Conservation (phyloP, 2,113 vertebrate species). For the Chaenogobius annularis region DNA sequence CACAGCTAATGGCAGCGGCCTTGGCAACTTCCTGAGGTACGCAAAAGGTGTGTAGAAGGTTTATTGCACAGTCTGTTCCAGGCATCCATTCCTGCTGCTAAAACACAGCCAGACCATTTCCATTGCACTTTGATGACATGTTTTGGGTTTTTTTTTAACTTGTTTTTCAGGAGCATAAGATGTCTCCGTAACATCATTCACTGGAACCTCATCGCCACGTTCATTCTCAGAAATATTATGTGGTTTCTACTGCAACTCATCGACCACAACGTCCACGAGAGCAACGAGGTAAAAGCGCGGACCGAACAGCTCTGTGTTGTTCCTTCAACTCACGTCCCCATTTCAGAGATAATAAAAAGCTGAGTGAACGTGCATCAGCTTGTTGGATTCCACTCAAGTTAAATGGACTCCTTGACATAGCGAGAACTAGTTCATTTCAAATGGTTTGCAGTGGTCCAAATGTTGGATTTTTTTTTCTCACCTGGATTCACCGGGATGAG, state of each 20-base stretch:
- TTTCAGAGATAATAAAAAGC: background rate
- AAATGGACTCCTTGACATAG: background rate
- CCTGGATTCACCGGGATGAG: no score
- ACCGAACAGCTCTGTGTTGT: background rate
- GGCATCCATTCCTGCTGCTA: no score
- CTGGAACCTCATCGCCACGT: slow-evolving; percentile 97
- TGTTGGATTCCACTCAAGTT: background rate
- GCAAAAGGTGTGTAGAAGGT: no score
- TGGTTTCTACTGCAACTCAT: slow-evolving; percentile 97
- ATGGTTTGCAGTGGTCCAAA: no score
- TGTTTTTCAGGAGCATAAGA: slow-evolving; percentile 86
- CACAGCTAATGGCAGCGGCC: no score
- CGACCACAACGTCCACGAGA: slow-evolving; percentile 93
- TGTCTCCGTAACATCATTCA: slow-evolving; percentile 97
- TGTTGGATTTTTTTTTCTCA: no score
- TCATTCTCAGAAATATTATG: slow-evolving; percentile 92
- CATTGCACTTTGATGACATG: background rate
- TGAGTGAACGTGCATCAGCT: background rate
- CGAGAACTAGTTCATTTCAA: no score
- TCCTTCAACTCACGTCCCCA: background rate
- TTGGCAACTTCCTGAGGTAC: no score
- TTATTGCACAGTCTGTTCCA: no score
- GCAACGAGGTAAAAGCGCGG: slow-evolving; percentile 84
- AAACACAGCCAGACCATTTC: background rate
- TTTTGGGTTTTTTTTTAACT: background rate